Evolutionary conservation across 2,888 invertebrate genomes (phyloP), one percentile per base, ranked within the genome.

Genomic region (Doris montereyensis): DNA sequence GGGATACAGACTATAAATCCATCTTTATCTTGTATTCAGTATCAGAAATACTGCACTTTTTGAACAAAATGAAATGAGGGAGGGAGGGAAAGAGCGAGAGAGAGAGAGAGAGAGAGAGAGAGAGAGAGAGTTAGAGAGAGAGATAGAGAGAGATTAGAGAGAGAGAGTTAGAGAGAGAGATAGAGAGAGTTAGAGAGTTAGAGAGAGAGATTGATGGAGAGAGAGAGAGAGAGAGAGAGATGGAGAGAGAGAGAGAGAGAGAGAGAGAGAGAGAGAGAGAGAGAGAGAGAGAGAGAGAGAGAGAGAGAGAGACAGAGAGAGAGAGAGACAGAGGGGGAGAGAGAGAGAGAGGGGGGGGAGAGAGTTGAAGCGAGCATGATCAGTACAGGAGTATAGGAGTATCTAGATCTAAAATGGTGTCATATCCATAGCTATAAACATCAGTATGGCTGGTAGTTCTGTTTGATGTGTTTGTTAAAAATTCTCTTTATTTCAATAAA

Each of bases 181-280:
- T 5, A 41, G 52, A 41, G 52, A 41, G 52, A 41, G 52, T 10
- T 5, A 41, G 52, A 41, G 52, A 41, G 52, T 10, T 5, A 41
- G 52, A 41, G 52, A 41, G 52, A 41, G 52, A 41, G 52, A 41
- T 5, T 17, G 52, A 41, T 5, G 17, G 52, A 41, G 52, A 41
- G 52, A 41, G 52, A 41, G 52, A 41, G 52, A 41, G 52, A 5
- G 52, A 10, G 52, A 10, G 52, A 10, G 52, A 10, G 52, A 10
- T 5, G 5, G 52, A 10, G 52, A 10, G 52, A 10, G 52, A 10
- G 8, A 10, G 52, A 10, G 52, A 10, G 52, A 10, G 52, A 10
- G 52, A 10, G 62, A 62, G 62, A 62, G 62, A 62, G 62, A 62
- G 62, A 62, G 62, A 62, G 62, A 62, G 62, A 62, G 62, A n/a